Conservation (phyloP, 2,113 vertebrate genomes). For the Hypocryptadius cinnamomeus region DNA sequence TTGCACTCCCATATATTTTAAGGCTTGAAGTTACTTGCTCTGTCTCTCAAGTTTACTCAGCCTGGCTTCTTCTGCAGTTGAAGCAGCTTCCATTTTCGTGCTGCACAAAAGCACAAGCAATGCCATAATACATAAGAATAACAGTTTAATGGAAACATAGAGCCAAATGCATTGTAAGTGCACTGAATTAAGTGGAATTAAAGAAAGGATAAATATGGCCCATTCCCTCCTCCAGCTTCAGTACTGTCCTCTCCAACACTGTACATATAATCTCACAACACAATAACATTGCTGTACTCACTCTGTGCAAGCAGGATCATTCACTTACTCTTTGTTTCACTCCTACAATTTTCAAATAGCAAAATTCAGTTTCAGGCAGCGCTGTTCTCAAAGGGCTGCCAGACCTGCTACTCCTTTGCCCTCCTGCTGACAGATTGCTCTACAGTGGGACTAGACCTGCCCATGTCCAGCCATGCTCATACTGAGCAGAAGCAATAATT, state of each 20-base stretch:
- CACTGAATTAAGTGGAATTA: conserved; percentile 29
- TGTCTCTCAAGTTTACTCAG: not conserved
- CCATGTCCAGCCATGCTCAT: not conserved
- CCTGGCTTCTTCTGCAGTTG: not conserved
- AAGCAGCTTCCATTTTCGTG: not conserved
- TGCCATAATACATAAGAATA: not conserved
- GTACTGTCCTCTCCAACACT: not conserved
- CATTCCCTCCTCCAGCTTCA: not conserved
- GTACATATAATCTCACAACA: not conserved
- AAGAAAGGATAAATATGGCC: not conserved
- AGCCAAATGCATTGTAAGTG: not conserved
- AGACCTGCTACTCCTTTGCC: not conserved
- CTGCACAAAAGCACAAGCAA: not conserved
- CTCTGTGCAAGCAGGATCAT: not conserved
- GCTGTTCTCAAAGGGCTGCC: not conserved
- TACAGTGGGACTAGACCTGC: not conserved
- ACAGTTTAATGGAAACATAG: not conserved
- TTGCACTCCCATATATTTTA: not conserved
- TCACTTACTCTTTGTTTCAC: not conserved
- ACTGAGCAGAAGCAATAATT: not conserved
- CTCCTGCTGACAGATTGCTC: not conserved
- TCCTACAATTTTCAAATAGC: not conserved
- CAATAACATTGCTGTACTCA: not conserved
- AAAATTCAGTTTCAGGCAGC: not conserved
- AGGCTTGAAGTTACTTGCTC: not conserved